Base-by-base conservation (phyloP, 1,140 invertebrate species). In the Heliconius eleuchia region DNA sequence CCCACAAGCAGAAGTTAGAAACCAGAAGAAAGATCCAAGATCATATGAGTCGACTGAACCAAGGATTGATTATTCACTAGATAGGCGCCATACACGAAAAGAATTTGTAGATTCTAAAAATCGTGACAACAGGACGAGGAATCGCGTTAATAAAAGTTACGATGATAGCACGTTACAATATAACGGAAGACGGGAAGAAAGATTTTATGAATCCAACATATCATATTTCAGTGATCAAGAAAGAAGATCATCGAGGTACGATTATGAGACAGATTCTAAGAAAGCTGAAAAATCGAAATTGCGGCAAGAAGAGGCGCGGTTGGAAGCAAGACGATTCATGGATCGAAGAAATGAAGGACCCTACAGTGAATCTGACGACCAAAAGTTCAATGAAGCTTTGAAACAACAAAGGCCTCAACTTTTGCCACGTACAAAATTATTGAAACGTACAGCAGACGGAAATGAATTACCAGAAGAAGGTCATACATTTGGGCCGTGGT, bases 401-500 rank as follows among this genome's bases (percentile, higher is more conserved):
- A 94, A 90, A 92, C 94, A 95, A 82, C 96, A 95, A 92, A 95
- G 94, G 93, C 96, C 87, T 23, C 95, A 96, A 77, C 95, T 97
- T 19, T 89, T 97, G 76, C 97, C 97, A 6, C 95, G 97, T 70
- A 97, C 96, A 1, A 97, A 97, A 84, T 91, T 97, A 3, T 91
- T 96, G 60, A 96, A 94, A 92, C 95, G 83, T 84, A 87, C 88
- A 34, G 91, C 81, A 42, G 95, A 90, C 85, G 92, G 85, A 87
- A 94, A 83, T 34, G 95, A 95, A 79, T 94, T 96, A 74, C 95
- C 96, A 73, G 95, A 96, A 83, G 95, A 96, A 52, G 95, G 95
- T 42, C 94, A 95, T 86, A 97, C 97, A 79, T 98, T 97, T 88
- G 97, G 97, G 1, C 97, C 97, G 0, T 98, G 98, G 98, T 98